Base-by-base conservation (phyloP, 1,140 invertebrate genomes). In the Aricia agestis region DNA sequence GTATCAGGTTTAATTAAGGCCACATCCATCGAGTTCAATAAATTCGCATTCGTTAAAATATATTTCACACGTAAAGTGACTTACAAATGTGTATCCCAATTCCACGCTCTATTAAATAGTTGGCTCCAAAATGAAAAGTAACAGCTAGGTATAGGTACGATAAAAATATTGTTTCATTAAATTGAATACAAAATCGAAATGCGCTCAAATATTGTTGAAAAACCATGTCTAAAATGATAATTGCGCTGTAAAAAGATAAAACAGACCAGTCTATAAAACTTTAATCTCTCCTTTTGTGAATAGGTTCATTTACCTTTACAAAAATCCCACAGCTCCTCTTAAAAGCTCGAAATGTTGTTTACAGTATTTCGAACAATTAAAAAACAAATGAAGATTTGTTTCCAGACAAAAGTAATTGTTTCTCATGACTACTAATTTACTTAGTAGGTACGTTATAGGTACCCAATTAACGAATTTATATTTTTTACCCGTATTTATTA, bases 1-100 rank as follows among this genome's bases (percentile, higher is more conserved):
- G 6, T 25, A 63, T 63, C 59, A 17, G 59, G 59, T 63, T 63
- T 19, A 63, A 63, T 63, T 25, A 63, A 63, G 59, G 59, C 19
- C 19, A 63, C 59, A 25, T 18, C 59, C 59, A 6, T 25, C 17
- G 18, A 25, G 2, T 63, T 19, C 18, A 63, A 63, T 63, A 63
- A 63, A 63, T 19, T 63, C 59, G 59, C 19, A 63, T 63, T 63
- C 59, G 18, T 19, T 19, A 25, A 63, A 63, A 63, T 25, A 25
- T 10, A 25, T 63, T 19, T 25, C 17, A 63, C 18, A 19, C 18
- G 1, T 19, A 63, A 63, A 63, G 19, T 18, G 6, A 63, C 9
- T 63, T 63, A 19, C 10, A 63, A 63, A 63, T 59, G 18, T 63
- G 18, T 63, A 18, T 63, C 18, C 5, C 59, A 63, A 63, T 63